A percentile compares a stretch with the other conserved stretches of the same genome.
Evolutionary conservation across 2,113 vertebrate genomes (phyloP).

Genomic region (Coturnix japonica): DNA sequence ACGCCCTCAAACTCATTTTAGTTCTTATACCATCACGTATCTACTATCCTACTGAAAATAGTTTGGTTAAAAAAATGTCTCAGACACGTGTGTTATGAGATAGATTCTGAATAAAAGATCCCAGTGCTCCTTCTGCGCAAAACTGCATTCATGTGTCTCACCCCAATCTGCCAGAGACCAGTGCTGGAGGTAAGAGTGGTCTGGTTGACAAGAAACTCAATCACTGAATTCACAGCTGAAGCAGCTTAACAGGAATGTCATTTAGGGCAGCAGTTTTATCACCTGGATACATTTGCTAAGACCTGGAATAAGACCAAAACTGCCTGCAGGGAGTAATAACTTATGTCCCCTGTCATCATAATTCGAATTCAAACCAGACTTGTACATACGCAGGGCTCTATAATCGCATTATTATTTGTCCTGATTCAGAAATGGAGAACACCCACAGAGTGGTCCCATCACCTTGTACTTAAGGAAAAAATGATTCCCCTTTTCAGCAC

Average conservation of each 20-base stretch:
- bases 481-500: background rate
- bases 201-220: conserved; percentile 8
- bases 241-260: conserved; percentile 12
- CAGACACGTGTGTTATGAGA: background rate
- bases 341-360: background rate
- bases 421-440: background rate
- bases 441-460: background rate
- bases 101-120: background rate
- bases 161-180: background rate
- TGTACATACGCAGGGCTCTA: background rate
- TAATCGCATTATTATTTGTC: background rate
- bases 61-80: background rate
- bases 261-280: conserved; percentile 42
- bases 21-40: background rate
- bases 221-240: background rate
- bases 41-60: background rate
- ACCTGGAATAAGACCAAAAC: conserved; percentile 38
- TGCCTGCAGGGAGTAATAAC: conserved; percentile 24
- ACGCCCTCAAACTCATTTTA: background rate
- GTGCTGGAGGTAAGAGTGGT: background rate
- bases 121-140: background rate
- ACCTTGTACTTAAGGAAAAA: background rate
- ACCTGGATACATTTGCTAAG: background rate
- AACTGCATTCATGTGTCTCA: accelerated
- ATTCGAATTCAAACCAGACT: background rate